A percentile compares a stretch with the other conserved stretches of the same genome.
Evolutionary conservation across 2,113 vertebrate genomes (phyloP).

Genomic region (Pelodiscus sinensis): DNA sequence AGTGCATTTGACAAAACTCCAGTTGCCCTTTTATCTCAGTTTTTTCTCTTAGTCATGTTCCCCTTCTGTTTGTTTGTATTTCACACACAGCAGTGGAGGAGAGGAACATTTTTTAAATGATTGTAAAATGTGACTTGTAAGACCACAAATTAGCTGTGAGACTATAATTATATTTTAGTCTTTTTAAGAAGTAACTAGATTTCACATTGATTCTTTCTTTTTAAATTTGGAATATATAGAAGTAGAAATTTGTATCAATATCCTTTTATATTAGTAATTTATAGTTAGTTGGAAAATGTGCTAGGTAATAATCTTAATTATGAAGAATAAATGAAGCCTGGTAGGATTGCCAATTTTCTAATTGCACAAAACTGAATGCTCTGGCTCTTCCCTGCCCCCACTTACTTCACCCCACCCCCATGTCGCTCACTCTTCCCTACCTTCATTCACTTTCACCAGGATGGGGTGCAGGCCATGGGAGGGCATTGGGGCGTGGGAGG

Average conservation of each 20-base stretch:
- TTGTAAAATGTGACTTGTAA: not conserved
- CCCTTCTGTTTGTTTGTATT: not conserved
- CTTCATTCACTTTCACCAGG: too few species aligned
- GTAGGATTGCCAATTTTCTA: too few species aligned
- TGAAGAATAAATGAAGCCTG: not conserved
- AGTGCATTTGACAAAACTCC: not conserved
- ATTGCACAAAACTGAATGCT: too few species aligned
- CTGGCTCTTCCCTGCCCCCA: too few species aligned
- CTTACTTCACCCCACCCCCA: too few species aligned
- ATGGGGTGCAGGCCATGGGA: too few species aligned
- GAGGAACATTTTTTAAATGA: not conserved
- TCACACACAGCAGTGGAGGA: not conserved
- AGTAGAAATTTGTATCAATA: not conserved
- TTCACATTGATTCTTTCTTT: not conserved
- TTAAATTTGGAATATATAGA: not conserved
- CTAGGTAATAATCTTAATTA: not conserved
- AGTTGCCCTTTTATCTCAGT: not conserved
- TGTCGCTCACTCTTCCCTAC: too few species aligned
- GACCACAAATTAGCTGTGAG: rapidly evolving
- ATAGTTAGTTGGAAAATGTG: not conserved
- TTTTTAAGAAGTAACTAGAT: not conserved
- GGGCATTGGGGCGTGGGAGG: too few species aligned
- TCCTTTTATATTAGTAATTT: not conserved
- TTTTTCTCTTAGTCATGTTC: not conserved
- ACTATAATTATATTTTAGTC: not conserved